Evolutionary conservation across 1,140 invertebrate genomes (phyloP), one percentile per base, ranked within the genome.

Genomic region (Drosophila repletoides): DNA sequence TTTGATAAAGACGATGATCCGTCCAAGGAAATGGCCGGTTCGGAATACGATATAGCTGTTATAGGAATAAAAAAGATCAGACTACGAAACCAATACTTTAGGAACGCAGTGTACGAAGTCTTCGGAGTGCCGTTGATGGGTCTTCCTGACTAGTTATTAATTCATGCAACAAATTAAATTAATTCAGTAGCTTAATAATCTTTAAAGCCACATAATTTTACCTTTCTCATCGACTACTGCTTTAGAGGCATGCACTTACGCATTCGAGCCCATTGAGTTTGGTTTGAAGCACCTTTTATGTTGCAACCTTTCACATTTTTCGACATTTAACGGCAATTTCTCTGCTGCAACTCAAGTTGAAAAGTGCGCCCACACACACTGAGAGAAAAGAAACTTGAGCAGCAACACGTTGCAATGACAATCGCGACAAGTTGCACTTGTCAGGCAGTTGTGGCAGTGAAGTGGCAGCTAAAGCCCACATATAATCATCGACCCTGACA

Each of bases 401-500:
- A 51, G 3, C 19, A 9, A 0, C 34, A 12, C 36, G 52, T 26
- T 74, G 76, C 76, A 74, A 63, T 74, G 68, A 61, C 58, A 79
- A 73, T 51, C 46, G 64, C 53, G 46, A 38, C 75, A 66, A 70
- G 64, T 65, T 77, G 76, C 75, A 69, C 75, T 80, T 80, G 75
- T 70, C 71, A 80, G 55, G 49, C 76, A 79, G 64, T 77, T 79
- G 21, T n/a, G n/a, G n/a, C n/a, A n/a, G n/a, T n/a, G n/a, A n/a
- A n/a, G n/a, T n/a, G n/a, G 46, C 34, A 43, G 21, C 49, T 33
- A 5, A 17, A 41, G 10, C 60, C 66, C 66, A 70, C 49, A 56
- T 43, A 34, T 28, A 24, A 34, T 66, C 33, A 48, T 17, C 46
- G 76, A 38, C 69, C 56, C 49, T 46, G 55, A 77, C 38, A 29